Conservation (phyloP, 2,797 vertebrate species). For the Phoeniculus purpureus region DNA sequence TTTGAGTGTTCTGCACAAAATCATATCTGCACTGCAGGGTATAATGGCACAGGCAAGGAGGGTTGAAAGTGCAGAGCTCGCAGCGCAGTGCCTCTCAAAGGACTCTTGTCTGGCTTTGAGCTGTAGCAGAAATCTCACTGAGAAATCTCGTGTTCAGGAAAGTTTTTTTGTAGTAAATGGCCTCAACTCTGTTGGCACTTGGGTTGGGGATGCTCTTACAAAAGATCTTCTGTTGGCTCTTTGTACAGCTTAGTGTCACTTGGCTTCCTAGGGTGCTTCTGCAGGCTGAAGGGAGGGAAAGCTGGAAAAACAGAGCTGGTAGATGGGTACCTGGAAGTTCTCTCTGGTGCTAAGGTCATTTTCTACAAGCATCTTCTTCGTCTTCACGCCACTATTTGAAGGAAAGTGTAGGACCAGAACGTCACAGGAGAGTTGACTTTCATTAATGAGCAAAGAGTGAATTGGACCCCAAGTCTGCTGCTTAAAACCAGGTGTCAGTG, state of each 20-base stretch:
- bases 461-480: not conserved
- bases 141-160: not conserved
- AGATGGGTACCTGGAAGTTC: not conserved
- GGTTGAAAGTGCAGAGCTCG: conserved; percentile 32
- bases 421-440: not conserved
- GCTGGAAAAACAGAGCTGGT: not conserved
- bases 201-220: not conserved
- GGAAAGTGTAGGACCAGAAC: not conserved
- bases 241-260: not conserved
- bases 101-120: conserved; percentile 9
- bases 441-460: not conserved
- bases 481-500: not conserved
- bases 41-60: not conserved
- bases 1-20: conserved; percentile 41
- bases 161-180: not conserved
- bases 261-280: not conserved
- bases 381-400: not conserved
- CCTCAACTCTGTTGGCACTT: not conserved
- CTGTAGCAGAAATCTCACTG: conserved; percentile 28
- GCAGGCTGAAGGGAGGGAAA: not conserved
- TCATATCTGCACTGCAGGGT: not conserved
- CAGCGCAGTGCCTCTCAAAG: not conserved
- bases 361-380: not conserved
- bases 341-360: not conserved
- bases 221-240: not conserved